Evolutionary conservation across 2,797 vertebrate species (phyloP), one percentile per base, ranked within the genome.

Genomic region (Crypturellus tataupa): DNA sequence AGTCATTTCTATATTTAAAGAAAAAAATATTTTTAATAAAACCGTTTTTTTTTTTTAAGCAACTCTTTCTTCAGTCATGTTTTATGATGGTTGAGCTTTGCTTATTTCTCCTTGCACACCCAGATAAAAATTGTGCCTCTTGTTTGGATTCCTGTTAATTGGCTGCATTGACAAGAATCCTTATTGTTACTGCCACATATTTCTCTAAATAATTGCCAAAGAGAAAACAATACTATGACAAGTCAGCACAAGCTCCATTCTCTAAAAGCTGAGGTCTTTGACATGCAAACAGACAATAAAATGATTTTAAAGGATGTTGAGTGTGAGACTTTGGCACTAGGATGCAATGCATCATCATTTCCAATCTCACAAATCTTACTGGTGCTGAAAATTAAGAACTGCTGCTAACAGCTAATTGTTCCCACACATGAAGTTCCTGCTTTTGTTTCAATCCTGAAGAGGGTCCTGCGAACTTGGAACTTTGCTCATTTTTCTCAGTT

Each of bases 81-180:
- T 90, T 90, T 73, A 25, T 70, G 39, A 60, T 73, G 58, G 47
- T 21, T 92, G 84, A 92, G 84, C 47, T 90, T 93, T 85, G 39
- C 27, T 64, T 17, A 23, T 31, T 80, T 58, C 40, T 35, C 42
- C 59, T 73, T 85, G 42, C 35, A 64, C 10, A 8, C 8, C 19
- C 21, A 56, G 35, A 81, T 42, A 65, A 35, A 37, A 10, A 1
- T 13, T 3, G 20, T 10, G 23, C 12, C 6, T 59, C 20, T 85
- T 9, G 20, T 29, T 86, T 90, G 29, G 42, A 35, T 85, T 90
- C 71, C 42, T 81, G 9, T 53, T 79, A 60, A 77, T 64, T 33
- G 69, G 46, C 25, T 71, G 31, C 72, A 12, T 29, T 64, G 44
- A 89, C 59, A 83, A 76, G 29, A 49, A 51, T 27, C 47, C 39